Evolutionary conservation across 2,888 invertebrate species (phyloP), one percentile per base, ranked within the genome.

Genomic region (Zhuqinia jingwanae): DNA sequence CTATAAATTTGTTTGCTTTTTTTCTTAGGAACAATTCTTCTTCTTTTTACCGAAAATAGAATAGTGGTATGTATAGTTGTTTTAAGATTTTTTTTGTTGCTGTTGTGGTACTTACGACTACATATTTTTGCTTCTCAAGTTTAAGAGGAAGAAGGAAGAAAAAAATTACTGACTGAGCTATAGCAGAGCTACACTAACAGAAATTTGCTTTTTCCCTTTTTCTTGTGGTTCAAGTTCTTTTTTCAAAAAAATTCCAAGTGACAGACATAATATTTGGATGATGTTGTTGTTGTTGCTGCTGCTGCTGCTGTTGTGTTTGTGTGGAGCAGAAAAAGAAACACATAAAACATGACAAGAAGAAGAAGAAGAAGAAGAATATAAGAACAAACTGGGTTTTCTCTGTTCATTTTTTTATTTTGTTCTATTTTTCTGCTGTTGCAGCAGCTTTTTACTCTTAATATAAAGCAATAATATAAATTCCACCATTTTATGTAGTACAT

Each of bases 161-260:
- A n/a, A n/a, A n/a, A n/a, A n/a, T n/a, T n/a, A n/a, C n/a, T n/a
- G n/a, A n/a, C n/a, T n/a, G n/a, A n/a, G n/a, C n/a, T n/a, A n/a
- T 13, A 22, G 70, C 42, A 47, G 70, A 70, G 42, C 30, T 22
- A n/a, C n/a, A n/a, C n/a, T n/a, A n/a, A n/a, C n/a, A n/a, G n/a
- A n/a, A n/a, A n/a, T 75, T 11, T 45, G 1, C 25, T 25, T 22
- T 25, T 47, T 15, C 47, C 25, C 6, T 1, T 25, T 47, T 45
- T 36, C 13, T 56, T 75, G n/a, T 53, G 53, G 30, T 17, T 17
- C 30, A n/a, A 53, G 8, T n/a, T 30, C 56, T 75, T n/a, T n/a
- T n/a, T n/a, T n/a, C n/a, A n/a, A n/a, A 56, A 75, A 70, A 56
- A 56, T 30, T 75, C 30, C 30, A 75, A 75, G 56, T 75, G 75